These are phyloP conservation scores for Chunga burmeisteri DNA, from an alignment of 2,113 vertebrate species.

Conservation along the genomic window DNA sequence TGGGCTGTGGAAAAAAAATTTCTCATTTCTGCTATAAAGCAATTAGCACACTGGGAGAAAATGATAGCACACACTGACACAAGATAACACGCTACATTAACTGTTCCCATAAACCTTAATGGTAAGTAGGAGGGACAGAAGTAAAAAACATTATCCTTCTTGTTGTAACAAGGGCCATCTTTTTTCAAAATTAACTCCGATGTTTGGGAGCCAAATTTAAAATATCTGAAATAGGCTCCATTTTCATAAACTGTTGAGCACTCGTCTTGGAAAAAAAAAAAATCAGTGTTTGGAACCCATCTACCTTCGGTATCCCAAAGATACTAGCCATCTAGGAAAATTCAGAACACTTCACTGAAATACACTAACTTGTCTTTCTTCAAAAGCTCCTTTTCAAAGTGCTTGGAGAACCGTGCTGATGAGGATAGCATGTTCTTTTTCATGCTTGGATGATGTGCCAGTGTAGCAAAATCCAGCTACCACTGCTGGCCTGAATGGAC, in stretches of 20 bases:
- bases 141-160: background rate
- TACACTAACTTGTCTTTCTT: background rate
- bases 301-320: background rate
- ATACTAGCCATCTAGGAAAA: background rate
- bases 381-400: background rate
- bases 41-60: background rate
- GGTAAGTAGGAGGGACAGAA: background rate
- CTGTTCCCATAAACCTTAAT: background rate
- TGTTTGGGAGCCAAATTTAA: background rate
- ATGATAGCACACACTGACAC: background rate
- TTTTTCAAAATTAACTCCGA: background rate
- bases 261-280: background rate
- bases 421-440: background rate
- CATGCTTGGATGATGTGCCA: background rate
- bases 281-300: background rate
- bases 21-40: background rate
- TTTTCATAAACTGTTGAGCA: background rate
- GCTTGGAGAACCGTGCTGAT: background rate
- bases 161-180: background rate
- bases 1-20: background rate
- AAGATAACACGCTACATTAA: background rate
- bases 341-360: background rate
- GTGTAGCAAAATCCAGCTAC: background rate
- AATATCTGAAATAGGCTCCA: background rate
- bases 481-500: background rate